Conservation (phyloP, 2,888 invertebrate species). For the Leptura quadrifasciata region DNA sequence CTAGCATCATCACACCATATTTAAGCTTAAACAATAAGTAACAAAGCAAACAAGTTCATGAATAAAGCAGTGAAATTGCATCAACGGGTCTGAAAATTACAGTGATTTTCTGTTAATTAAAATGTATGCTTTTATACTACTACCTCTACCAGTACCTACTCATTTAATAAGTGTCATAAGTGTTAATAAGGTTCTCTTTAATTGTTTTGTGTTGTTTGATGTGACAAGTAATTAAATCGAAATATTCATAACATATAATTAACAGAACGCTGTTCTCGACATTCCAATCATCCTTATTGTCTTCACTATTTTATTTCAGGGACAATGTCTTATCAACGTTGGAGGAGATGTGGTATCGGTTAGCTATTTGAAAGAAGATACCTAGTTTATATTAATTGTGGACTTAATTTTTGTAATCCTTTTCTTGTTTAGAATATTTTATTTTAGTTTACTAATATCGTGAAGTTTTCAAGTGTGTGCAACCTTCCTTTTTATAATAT, state of each 20-base stretch:
- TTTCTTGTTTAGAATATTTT: neutral
- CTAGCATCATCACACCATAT: no score
- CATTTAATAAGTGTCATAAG: constrained; percentile 29
- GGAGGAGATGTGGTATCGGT: constrained; percentile 95
- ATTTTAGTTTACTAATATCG: neutral
- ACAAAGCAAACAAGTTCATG: neutral
- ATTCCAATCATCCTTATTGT: constrained; percentile 26
- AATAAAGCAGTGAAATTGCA: constrained; percentile 1
- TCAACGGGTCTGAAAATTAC: neutral
- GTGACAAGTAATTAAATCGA: constrained; percentile 58
- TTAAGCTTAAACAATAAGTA: neutral
- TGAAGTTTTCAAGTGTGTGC: neutral
- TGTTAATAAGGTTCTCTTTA: neutral
- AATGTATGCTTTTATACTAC: neutral
- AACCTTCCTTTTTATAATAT: neutral
- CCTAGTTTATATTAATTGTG: constrained; percentile 36
- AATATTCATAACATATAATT: constrained; percentile 58
- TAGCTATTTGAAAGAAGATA: constrained; percentile 79
- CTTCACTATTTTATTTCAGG: constrained; percentile 78
- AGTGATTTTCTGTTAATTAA: neutral
- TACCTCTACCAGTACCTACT: neutral
- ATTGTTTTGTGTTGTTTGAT: constrained; percentile 16
- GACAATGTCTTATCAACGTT: constrained; percentile 95
- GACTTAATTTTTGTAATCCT: neutral
- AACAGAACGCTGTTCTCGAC: constrained; percentile 52